These are phyloP conservation scores for Strix aluco DNA, from an alignment of 2,113 vertebrate genomes.

Conservation along the genomic window DNA sequence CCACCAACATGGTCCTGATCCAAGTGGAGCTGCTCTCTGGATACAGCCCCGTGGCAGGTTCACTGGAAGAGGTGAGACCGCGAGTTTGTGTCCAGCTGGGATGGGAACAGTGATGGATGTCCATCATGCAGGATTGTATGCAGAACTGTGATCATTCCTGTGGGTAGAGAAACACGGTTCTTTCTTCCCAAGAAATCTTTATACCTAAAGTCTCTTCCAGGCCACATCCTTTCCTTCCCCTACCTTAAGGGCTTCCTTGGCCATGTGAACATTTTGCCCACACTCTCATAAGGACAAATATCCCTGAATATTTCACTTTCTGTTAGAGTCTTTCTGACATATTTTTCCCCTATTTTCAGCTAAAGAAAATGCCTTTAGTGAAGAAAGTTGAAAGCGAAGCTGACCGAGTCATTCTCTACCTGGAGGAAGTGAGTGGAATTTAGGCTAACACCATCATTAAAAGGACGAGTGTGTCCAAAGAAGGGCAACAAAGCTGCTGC, in stretches of 20 bases:
- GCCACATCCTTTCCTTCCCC: neutral
- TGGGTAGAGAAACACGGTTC: neutral
- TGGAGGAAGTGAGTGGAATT: constrained; percentile 55
- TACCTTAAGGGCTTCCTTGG: neutral
- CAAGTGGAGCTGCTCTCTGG: constrained; percentile 65
- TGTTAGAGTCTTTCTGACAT: neutral
- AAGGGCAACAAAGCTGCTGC: too few species aligned
- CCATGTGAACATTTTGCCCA: neutral
- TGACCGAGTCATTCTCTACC: constrained; percentile 34
- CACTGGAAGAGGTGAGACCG: constrained; percentile 42
- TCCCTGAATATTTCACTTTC: neutral
- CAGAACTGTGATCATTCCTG: neutral
- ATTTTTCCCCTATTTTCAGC: neutral
- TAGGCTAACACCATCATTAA: neutral
- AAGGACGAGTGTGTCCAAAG: neutral
- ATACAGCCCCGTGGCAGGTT: constrained; percentile 34
- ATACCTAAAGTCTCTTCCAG: neutral
- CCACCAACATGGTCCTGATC: constrained; percentile 65
- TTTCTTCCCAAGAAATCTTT: neutral
- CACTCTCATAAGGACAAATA: neutral
- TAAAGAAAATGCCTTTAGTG: constrained; percentile 59
- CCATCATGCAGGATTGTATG: neutral
- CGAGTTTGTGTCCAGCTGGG: neutral
- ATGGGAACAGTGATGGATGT: neutral
- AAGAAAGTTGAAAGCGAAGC: constrained; percentile 56